phyloP scores from a whole-genome alignment of 1,140 invertebrate species.

The Scaptomyza hsui region DNA sequence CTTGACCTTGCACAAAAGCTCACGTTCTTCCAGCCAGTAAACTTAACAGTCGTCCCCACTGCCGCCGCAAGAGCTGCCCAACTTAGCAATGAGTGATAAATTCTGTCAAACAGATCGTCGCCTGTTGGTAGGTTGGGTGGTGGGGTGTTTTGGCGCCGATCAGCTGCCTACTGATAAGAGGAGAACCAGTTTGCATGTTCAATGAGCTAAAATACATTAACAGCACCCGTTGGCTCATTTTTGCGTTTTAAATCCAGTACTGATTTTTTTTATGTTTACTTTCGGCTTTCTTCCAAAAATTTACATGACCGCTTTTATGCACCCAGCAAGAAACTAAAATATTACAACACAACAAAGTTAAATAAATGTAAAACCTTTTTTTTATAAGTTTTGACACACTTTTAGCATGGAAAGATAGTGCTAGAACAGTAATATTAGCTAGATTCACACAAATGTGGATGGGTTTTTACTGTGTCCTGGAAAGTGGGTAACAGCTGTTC shows the following conservation, averaged over 20 bases:
- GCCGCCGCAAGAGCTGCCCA: constrained; percentile 31
- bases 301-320: too few species aligned
- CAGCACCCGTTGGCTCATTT: constrained; percentile 1
- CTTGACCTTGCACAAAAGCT: constrained; percentile 58
- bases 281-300: too few species aligned
- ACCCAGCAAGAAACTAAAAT: too few species aligned
- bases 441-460: too few species aligned
- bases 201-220: not conserved
- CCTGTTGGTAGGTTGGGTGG: constrained; percentile 5
- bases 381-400: too few species aligned
- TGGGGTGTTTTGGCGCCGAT: not conserved
- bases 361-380: too few species aligned
- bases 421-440: too few species aligned
- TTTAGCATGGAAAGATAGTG: too few species aligned
- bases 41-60: not conserved
- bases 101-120: constrained; percentile 15
- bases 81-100: constrained; percentile 40
- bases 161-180: constrained; percentile 47
- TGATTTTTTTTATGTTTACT: too few species aligned
- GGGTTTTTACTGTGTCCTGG: too few species aligned
- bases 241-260: too few species aligned
- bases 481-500: constrained; percentile 1
- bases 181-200: constrained; percentile 4
- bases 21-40: constrained; percentile 10
- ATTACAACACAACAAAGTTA: too few species aligned